Conservation (phyloP, 2,797 vertebrate species). For the Squalus acanthias region DNA sequence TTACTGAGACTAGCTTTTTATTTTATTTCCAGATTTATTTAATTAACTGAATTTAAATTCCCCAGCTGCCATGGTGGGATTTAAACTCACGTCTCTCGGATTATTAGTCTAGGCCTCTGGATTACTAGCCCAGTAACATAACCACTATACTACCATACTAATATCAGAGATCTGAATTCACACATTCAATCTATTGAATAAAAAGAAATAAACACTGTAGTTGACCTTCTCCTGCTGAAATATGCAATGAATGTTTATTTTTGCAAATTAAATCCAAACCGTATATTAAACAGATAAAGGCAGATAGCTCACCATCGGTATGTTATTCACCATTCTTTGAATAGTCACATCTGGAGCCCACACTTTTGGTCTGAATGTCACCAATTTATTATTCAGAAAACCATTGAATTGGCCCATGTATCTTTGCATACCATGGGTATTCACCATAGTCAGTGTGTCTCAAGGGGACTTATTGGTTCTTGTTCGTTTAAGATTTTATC, state of each 20-base stretch:
- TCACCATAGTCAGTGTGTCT: neutral
- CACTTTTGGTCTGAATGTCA: slow-evolving; percentile 11
- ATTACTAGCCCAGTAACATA: too few relatives aligned
- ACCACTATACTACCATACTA: neutral
- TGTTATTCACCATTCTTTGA: neutral
- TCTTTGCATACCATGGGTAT: slow-evolving; percentile 9
- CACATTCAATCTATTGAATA: neutral
- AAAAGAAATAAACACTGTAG: neutral
- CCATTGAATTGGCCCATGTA: slow-evolving; percentile 12
- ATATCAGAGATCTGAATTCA: neutral
- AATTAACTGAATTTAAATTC: too few relatives aligned
- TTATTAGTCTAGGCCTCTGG: too few relatives aligned
- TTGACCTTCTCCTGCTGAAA: neutral
- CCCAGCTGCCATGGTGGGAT: too few relatives aligned
- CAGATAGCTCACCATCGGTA: neutral
- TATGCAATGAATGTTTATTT: neutral
- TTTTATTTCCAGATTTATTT: too few relatives aligned
- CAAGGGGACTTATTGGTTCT: slow-evolving; percentile 2
- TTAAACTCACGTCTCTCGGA: too few relatives aligned
- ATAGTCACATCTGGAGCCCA: slow-evolving; percentile 15
- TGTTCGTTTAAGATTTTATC: neutral
- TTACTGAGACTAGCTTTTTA: too few relatives aligned
- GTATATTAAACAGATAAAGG: neutral
- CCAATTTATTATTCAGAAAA: slow-evolving; percentile 20
- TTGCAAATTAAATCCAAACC: neutral